These are phyloP conservation scores for Eugnorisma glareosa DNA, from an alignment of 2,888 invertebrate genomes.

Conservation along the genomic window DNA sequence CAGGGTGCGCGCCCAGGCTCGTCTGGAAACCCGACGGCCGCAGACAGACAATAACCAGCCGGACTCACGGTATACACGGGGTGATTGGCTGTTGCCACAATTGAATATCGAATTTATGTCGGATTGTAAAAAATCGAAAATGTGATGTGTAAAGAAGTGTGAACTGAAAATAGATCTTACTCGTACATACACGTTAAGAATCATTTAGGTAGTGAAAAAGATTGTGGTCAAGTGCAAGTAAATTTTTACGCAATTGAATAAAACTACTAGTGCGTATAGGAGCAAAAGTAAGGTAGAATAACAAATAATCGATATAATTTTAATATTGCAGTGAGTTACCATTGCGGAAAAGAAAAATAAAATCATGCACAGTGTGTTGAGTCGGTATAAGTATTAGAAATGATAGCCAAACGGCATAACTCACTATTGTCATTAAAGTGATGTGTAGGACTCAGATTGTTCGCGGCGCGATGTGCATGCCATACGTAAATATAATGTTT, in stretches of 20 bases:
- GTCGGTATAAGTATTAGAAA: background rate
- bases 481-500: background rate
- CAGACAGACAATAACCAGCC: slow-evolving; percentile 6
- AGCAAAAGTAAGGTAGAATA: background rate
- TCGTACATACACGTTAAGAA: background rate
- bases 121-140: background rate
- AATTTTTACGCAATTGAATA: background rate
- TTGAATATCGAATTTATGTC: background rate
- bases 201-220: background rate
- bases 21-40: slow-evolving; percentile 23
- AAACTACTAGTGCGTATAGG: background rate
- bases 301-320: background rate
- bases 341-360: background rate
- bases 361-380: background rate
- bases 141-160: background rate
- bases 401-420: background rate
- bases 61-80: background rate
- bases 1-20: background rate
- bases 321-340: background rate
- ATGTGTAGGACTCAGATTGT: background rate
- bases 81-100: background rate
- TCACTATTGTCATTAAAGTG: background rate
- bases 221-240: slow-evolving; percentile 1
- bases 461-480: background rate
- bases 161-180: background rate